Percentiles rank a stretch among this genome's conserved stretches.
Conservation (phyloP, 2,113 vertebrate genomes). For the Sminthopsis crassicaudata region DNA sequence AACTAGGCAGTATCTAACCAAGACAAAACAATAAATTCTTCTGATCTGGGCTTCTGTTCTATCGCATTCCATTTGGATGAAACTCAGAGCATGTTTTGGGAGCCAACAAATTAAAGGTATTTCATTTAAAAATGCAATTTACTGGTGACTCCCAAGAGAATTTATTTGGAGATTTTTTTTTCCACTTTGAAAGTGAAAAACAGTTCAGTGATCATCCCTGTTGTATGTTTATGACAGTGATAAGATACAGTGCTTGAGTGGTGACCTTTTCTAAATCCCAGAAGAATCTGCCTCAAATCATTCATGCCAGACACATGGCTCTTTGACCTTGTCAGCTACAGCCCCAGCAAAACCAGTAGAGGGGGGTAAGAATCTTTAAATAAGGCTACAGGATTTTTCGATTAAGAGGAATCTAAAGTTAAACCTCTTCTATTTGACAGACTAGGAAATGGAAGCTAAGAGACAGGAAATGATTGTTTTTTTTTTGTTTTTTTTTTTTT, state of each 20-base stretch:
- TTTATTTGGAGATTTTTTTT: neutral
- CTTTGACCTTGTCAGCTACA: neutral
- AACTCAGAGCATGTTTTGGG: neutral
- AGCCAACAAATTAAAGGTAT: neutral
- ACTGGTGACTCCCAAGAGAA: conserved; percentile 33
- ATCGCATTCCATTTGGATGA: conserved; percentile 68
- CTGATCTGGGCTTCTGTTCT: conserved; percentile 28
- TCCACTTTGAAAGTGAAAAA: conserved; percentile 10
- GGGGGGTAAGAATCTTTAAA: neutral
- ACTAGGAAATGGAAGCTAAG: neutral
- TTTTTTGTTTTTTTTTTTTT: too few relatives aligned
- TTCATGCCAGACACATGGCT: neutral
- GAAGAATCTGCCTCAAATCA: neutral
- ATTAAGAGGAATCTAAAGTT: neutral
- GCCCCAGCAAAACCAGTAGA: neutral
- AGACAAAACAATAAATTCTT: conserved; percentile 35
- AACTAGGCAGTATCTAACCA: conserved; percentile 42
- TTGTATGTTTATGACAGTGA: neutral
- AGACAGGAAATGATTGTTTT: neutral
- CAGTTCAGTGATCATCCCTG: neutral
- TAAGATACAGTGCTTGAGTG: neutral
- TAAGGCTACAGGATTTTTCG: neutral
- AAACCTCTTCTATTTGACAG: neutral
- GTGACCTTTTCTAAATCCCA: neutral
- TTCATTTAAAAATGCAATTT: conserved; percentile 61